phyloP scores from a whole-genome alignment of 2,113 vertebrate genomes.

The Aegypius monachus region DNA sequence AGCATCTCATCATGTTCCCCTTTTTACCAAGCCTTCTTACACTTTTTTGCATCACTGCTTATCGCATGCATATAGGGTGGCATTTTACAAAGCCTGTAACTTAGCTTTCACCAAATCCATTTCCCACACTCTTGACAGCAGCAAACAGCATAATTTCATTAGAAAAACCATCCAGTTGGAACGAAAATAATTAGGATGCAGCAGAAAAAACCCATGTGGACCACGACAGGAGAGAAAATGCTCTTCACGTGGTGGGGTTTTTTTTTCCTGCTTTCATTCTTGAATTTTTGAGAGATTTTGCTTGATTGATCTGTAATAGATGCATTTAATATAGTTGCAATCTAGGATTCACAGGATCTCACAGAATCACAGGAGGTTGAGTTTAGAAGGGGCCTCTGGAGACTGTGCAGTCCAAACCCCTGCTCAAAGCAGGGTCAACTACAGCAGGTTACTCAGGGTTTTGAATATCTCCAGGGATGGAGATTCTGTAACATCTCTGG shows the following conservation, averaged over 20 bases:
- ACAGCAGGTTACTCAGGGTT: neutral
- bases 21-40: neutral
- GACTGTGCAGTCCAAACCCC: neutral
- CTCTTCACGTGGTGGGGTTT: neutral
- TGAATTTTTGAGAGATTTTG: neutral
- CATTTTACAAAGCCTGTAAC: neutral
- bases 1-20: neutral
- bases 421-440: neutral
- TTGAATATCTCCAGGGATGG: neutral
- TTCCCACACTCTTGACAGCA: neutral
- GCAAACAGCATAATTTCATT: neutral
- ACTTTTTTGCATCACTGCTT: neutral
- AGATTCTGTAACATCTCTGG: neutral
- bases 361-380: neutral
- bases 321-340: neutral
- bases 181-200: conserved; percentile 1
- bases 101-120: neutral
- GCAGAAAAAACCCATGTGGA: neutral
- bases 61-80: neutral
- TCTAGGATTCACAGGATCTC: neutral
- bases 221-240: neutral
- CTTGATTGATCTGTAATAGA: neutral
- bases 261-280: neutral
- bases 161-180: neutral
- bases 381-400: neutral